Percentiles rank a stretch among this genome's conserved stretches.
phyloP scores from a whole-genome alignment of 2,113 vertebrate genomes.

The Cavia porcellus region DNA sequence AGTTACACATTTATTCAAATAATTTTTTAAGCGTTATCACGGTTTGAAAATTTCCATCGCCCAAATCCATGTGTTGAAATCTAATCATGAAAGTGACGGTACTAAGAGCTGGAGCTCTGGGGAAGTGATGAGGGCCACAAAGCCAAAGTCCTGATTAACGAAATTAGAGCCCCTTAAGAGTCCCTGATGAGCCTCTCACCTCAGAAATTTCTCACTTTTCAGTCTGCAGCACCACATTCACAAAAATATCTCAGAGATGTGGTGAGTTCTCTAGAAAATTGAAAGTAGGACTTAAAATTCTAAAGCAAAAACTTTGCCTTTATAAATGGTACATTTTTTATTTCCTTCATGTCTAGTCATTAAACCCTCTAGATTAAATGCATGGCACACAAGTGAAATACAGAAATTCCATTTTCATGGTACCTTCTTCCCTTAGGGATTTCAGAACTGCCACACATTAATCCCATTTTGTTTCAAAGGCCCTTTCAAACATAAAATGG shows the following conservation, averaged over 20 bases:
- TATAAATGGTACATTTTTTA: conserved; percentile 6
- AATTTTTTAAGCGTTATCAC: neutral
- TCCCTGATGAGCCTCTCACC: neutral
- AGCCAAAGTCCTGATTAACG: neutral
- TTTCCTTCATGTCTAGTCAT: conserved; percentile 3
- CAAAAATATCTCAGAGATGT: neutral
- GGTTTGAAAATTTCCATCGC: neutral
- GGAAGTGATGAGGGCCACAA: neutral
- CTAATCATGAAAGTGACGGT: neutral
- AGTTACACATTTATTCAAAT: conserved; percentile 22
- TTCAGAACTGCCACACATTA: neutral
- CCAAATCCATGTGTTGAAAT: neutral
- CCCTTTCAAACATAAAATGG: neutral
- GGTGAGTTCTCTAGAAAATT: neutral
- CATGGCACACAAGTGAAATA: neutral
- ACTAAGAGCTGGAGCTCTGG: neutral
- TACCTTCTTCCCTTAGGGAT: neutral
- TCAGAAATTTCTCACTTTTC: conserved; percentile 9
- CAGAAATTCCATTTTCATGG: conserved; percentile 38
- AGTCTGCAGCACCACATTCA: neutral
- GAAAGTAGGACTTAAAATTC: conserved; percentile 31
- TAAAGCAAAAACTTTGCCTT: conserved; percentile 17
- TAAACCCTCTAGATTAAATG: neutral
- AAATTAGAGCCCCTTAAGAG: neutral
- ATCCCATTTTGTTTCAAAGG: neutral